These are phyloP conservation scores for Gastrophysa polygoni DNA, from an alignment of 2,888 invertebrate species.

Conservation along the genomic window DNA sequence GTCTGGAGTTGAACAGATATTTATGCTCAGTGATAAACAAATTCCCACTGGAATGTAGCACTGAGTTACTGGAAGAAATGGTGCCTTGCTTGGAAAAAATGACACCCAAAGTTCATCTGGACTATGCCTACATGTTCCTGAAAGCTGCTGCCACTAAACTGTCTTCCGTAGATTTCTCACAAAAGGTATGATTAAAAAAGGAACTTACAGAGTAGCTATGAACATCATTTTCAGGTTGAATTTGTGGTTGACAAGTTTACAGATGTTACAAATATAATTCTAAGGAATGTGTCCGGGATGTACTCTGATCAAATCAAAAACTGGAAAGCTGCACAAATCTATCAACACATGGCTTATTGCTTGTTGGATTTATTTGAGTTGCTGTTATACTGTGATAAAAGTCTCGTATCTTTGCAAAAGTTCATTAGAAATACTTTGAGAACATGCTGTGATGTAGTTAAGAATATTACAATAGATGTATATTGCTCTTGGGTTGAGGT, in stretches of 20 bases:
- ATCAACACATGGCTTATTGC: conserved; percentile 49
- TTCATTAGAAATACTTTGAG: conserved; percentile 43
- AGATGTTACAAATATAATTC: conserved; percentile 41
- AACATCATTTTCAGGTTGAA: conserved; percentile 37
- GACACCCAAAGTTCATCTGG: conserved; percentile 37
- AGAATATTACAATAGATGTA: conserved; percentile 50
- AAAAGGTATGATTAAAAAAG: conserved; percentile 10
- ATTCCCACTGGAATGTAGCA: conserved; percentile 39
- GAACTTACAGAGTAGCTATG: not conserved
- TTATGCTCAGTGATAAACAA: conserved; percentile 41
- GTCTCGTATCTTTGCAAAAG: conserved; percentile 34
- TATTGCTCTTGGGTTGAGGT: conserved; percentile 55
- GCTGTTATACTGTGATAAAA: conserved; percentile 38
- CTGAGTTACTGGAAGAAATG: conserved; percentile 47
- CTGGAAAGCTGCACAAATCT: conserved; percentile 40
- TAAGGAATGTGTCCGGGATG: conserved; percentile 43
- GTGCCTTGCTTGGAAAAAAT: conserved; percentile 44
- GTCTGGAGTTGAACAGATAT: conserved; percentile 39
- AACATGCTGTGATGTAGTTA: conserved; percentile 42
- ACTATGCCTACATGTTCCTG: conserved; percentile 38
- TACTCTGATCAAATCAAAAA: conserved; percentile 40
- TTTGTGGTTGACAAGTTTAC: conserved; percentile 38
- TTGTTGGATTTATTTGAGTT: conserved; percentile 47
- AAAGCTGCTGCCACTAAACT: conserved; percentile 33
- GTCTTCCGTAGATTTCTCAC: conserved; percentile 3